Base-by-base conservation (phyloP, 2,113 vertebrate genomes). In the Callaeas wilsoni region DNA sequence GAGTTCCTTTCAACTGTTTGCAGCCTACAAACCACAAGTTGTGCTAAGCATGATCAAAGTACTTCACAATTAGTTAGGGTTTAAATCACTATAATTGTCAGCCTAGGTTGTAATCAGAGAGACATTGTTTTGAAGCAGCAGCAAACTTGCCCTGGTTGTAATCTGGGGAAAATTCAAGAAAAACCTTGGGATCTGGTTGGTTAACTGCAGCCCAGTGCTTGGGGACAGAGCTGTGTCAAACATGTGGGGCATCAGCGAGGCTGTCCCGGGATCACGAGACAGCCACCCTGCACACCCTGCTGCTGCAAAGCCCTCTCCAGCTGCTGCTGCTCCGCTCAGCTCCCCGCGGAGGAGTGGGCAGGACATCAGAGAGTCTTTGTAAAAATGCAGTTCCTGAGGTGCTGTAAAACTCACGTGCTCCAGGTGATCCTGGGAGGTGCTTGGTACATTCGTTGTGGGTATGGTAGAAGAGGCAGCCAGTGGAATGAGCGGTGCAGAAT, bases 31-130 rank as follows among this genome's bases (percentile, higher is more conserved):
- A 96, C 96, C 97, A 52, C 97, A 96, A 93, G 94, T 96, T 95
- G 94, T 57, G 91, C 94, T 91, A 91, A 91, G 95, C 95, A 94
- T 95, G 97, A 98, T 97, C 97, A 98, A 98, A 98, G 97, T 94
- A 64, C 92, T 94, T 94, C 89, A 84, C 96, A 97, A 97, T 98
- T 97, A 98, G 95, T 97, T 97, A 91, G 97, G 97, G 89, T 97
- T 97, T 97, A 97, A 98, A 98, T 97, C 97, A 98, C 97, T 93
- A 30, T 97, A 97, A 97, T 98, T 98, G 97, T 98, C 97, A 97
- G 97, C 84, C 86, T 57, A 76, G 95, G 88, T 92, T 93, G 95
- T 92, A 98, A 97, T 97, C 95, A 96, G 96, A 96, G 96, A 95
- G 97, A 96, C 85, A 50, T 82, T 95, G 96, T 97, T 96, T 68